Conservation (phyloP, 2,888 invertebrate genomes). For the Magallana nippona region DNA sequence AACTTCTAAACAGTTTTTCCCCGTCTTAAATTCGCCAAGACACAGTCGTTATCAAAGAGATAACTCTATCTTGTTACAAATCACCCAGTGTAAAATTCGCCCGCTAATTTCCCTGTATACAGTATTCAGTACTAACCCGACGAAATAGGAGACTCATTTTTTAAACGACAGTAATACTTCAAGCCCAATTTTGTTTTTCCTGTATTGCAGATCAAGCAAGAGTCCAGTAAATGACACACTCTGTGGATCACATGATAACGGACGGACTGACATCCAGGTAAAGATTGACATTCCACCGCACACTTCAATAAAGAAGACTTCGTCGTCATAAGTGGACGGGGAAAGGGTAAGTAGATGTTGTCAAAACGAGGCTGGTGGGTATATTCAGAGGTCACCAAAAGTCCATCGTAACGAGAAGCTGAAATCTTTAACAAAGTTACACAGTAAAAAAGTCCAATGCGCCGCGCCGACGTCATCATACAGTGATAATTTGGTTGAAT, state of each 20-base stretch:
- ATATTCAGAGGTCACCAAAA: not conserved
- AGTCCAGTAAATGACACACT: not conserved
- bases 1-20: too few relatives aligned
- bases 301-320: not conserved
- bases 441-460: too few relatives aligned
- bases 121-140: not conserved
- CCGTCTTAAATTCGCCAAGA: too few relatives aligned
- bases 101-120: too few relatives aligned
- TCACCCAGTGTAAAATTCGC: too few relatives aligned
- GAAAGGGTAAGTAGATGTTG: not conserved
- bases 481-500: too few relatives aligned
- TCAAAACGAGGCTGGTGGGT: slow-evolving; percentile 5
- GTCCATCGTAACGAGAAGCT: not conserved
- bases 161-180: not conserved
- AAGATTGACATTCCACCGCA: not conserved
- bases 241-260: not conserved
- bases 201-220: not conserved
- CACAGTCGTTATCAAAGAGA: too few relatives aligned
- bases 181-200: not conserved
- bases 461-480: too few relatives aligned
- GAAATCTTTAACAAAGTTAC: too few relatives aligned
- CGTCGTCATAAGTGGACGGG: not conserved
- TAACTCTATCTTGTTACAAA: too few relatives aligned
- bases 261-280: not conserved
- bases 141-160: not conserved